phyloP scores from a whole-genome alignment of 1,140 invertebrate genomes.

The Capitella teleta region DNA sequence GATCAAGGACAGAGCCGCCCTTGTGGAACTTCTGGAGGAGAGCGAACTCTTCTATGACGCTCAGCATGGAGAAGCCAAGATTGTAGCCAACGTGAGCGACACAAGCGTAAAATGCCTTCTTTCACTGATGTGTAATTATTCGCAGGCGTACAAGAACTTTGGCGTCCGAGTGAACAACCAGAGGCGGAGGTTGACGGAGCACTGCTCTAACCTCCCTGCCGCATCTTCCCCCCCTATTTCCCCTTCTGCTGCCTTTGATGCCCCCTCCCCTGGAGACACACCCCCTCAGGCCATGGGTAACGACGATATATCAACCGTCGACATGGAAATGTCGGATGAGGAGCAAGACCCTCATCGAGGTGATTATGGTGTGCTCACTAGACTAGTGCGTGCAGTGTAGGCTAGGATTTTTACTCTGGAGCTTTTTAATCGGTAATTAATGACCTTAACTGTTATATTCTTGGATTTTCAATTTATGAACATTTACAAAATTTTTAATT shows the following conservation, averaged over 20 bases:
- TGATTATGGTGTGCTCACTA: too few species aligned
- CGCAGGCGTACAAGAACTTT: conserved; percentile 86
- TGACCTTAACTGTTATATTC: too few species aligned
- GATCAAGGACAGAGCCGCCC: conserved; percentile 62
- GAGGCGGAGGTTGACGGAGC: conserved; percentile 70
- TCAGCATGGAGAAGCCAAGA: conserved; percentile 80
- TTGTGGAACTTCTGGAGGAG: conserved; percentile 64
- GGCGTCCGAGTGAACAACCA: conserved; percentile 70
- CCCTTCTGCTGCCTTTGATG: conserved; percentile 45
- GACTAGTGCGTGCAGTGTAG: conserved; percentile 8
- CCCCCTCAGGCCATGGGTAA: conserved; percentile 18
- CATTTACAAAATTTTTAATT: too few species aligned
- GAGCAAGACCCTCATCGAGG: conserved; percentile 9
- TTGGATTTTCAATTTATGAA: too few species aligned
- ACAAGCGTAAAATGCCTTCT: not conserved
- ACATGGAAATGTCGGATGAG: conserved; percentile 24
- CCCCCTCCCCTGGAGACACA: conserved; percentile 54
- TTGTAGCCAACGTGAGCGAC: conserved; percentile 74
- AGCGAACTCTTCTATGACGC: conserved; percentile 77
- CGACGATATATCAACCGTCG: conserved; percentile 20
- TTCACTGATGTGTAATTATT: too few species aligned
- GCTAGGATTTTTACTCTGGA: too few species aligned
- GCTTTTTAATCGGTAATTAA: too few species aligned
- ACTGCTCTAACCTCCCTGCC: conserved; percentile 50
- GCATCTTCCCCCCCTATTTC: conserved; percentile 21